Conservation (phyloP, 35 echinoderm and acorn worm species). For the Heliocidaris tuberculata region DNA sequence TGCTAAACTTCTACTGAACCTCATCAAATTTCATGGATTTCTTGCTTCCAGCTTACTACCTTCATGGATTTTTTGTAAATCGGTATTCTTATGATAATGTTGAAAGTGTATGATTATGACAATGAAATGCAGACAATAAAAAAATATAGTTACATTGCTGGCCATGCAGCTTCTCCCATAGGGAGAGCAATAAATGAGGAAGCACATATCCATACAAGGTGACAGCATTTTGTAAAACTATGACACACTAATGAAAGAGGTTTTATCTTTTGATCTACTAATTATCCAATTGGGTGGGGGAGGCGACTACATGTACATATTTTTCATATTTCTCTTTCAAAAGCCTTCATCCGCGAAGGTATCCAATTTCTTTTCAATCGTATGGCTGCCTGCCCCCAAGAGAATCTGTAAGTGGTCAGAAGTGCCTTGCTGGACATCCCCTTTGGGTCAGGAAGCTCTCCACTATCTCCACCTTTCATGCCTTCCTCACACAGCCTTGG, state of each 20-base stretch:
- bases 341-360: not conserved
- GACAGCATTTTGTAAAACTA: not conserved
- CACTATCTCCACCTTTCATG: not conserved
- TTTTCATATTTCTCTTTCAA: not conserved
- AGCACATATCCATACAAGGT: not conserved
- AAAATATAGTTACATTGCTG: no score
- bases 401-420: constrained; percentile 2
- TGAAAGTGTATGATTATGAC: no score
- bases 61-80: no score
- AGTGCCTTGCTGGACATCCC: constrained; percentile 4
- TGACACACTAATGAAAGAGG: not conserved
- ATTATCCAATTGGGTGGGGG: not conserved
- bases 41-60: no score
- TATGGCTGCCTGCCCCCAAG: not conserved
- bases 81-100: no score
- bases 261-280: not conserved
- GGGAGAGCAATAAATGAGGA: not conserved
- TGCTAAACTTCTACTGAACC: no score
- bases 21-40: no score
- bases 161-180: not conserved
- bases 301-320: not conserved
- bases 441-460: not conserved
- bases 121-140: no score
- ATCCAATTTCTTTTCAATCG: not conserved
- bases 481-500: not conserved